phyloP scores from a whole-genome alignment of 2,113 vertebrate species.

The Smithornis capensis region DNA sequence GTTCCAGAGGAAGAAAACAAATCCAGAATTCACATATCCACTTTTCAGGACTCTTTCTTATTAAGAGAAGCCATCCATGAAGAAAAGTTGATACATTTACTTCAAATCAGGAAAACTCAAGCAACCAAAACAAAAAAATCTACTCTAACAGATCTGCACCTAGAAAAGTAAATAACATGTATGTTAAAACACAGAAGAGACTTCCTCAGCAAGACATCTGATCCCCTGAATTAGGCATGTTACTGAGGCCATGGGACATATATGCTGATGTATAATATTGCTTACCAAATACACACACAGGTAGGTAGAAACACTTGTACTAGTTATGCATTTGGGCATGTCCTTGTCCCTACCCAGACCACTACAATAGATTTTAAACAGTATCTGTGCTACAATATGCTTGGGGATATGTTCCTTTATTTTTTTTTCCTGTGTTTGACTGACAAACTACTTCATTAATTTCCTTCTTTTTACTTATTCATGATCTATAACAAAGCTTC shows the following conservation, averaged over 20 bases:
- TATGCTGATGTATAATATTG: not conserved
- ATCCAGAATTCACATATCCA: not conserved
- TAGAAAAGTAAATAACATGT: not conserved
- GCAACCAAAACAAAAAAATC: not conserved
- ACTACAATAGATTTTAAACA: not conserved
- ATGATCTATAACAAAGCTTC: not conserved
- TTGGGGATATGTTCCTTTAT: not conserved
- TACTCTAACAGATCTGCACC: not conserved
- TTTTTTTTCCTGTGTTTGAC: not conserved
- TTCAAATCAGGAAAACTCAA: not conserved
- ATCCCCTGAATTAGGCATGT: not conserved
- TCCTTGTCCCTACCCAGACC: not conserved
- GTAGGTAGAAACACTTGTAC: not conserved
- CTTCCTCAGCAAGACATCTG: not conserved
- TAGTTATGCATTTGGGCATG: not conserved
- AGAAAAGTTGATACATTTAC: not conserved
- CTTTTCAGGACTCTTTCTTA: not conserved
- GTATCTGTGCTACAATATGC: not conserved
- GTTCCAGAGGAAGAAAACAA: not conserved
- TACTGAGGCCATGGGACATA: not conserved
- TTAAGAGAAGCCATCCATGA: not conserved
- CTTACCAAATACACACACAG: not conserved
- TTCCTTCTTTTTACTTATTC: not conserved
- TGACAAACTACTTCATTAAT: not conserved
- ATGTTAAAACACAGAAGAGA: not conserved